These are phyloP conservation scores for Martes martes DNA, from an alignment of 2,113 vertebrate species.

Conservation along the genomic window DNA sequence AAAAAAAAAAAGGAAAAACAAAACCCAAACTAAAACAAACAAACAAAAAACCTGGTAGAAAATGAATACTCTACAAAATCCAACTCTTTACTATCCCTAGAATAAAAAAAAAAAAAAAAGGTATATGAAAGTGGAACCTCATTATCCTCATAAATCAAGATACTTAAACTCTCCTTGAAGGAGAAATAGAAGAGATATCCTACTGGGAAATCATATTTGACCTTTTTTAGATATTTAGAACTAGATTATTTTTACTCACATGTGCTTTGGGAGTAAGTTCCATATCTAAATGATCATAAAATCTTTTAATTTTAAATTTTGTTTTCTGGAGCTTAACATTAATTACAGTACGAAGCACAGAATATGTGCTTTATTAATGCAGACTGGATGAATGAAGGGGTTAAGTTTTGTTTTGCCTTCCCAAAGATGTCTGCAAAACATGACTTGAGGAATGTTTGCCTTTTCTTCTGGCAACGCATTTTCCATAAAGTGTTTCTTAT, in stretches of 20 bases:
- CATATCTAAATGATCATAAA: neutral
- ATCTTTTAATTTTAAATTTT: neutral
- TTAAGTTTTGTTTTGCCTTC: neutral
- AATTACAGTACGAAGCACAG: neutral
- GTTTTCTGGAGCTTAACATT: neutral
- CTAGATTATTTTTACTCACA: neutral
- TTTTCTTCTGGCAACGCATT: neutral
- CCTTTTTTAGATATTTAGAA: neutral
- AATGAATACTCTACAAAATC: neutral
- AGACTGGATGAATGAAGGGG: neutral
- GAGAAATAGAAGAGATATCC: neutral
- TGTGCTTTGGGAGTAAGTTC: neutral
- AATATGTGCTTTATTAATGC: neutral
- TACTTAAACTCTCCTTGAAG: neutral
- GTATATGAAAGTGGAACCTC: neutral
- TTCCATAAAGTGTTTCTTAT: slow-evolving; percentile 26
- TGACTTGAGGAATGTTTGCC: neutral
- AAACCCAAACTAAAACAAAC: neutral
- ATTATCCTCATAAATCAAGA: neutral
- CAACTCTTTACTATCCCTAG: neutral
- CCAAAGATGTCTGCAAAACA: neutral
- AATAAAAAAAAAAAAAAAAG: neutral
- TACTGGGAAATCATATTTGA: neutral
- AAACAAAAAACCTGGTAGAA: neutral
- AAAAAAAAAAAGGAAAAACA: neutral